Evolutionary conservation across 2,888 invertebrate genomes (phyloP).

Genomic region (Scaeva pyrastri): DNA sequence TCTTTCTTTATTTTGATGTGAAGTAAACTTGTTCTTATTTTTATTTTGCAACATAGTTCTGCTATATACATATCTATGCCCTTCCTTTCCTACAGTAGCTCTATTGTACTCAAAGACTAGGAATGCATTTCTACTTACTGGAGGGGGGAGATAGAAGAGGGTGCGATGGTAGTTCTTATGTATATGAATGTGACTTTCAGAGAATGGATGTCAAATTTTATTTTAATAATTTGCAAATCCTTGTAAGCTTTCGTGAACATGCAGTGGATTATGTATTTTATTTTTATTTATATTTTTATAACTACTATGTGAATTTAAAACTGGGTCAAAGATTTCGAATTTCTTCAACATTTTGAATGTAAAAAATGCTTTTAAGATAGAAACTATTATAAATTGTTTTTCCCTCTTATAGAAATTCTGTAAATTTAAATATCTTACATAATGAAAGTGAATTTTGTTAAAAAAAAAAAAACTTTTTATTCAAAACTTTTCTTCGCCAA

Average conservation of each 20-base stretch:
- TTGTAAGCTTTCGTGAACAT: slow-evolving; percentile 25
- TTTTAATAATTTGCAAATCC: slow-evolving; percentile 37
- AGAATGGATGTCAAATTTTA: slow-evolving; percentile 29
- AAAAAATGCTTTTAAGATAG: slow-evolving; percentile 13
- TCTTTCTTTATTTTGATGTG: background rate
- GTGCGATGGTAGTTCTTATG: too few species aligned
- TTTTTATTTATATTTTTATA: slow-evolving; percentile 1
- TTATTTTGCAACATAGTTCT: background rate
- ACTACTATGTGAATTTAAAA: background rate
- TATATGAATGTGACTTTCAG: slow-evolving; percentile 21
- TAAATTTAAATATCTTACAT: too few species aligned
- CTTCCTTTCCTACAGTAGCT: background rate
- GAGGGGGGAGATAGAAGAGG: background rate
- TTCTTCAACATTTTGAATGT: background rate
- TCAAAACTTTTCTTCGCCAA: too few species aligned
- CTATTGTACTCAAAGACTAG: slow-evolving; percentile 2
- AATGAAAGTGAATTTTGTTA: too few species aligned
- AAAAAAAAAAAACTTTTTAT: too few species aligned
- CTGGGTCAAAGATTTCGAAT: slow-evolving; percentile 19
- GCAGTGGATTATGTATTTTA: background rate
- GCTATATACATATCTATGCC: background rate
- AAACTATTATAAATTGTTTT: slow-evolving; percentile 1
- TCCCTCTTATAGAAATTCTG: background rate
- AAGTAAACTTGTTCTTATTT: background rate
- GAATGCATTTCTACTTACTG: slow-evolving; percentile 10